phyloP scores from a whole-genome alignment of 1,140 invertebrate genomes.

The Drosophila subobscura region DNA sequence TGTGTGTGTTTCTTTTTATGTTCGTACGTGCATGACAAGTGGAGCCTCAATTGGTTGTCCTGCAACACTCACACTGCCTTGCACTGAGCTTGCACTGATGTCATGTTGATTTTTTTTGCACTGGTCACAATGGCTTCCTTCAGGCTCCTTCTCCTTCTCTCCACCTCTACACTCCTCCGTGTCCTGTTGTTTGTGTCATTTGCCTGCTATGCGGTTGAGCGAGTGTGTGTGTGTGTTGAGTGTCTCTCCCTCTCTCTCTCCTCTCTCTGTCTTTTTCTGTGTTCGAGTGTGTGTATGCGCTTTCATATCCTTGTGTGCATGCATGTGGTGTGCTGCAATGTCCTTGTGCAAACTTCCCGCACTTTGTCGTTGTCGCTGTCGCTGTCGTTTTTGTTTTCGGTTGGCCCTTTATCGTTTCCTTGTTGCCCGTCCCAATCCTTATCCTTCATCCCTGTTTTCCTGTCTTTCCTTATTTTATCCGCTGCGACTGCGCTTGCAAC shows the following conservation, averaged over 20 bases:
- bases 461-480: constrained; percentile 16
- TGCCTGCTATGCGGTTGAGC: constrained; percentile 52
- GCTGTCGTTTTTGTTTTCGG: constrained; percentile 49
- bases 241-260: constrained; percentile 2
- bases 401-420: constrained; percentile 61
- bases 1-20: constrained; percentile 66
- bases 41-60: constrained; percentile 73
- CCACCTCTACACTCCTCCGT: constrained; percentile 2
- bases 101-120: constrained; percentile 72
- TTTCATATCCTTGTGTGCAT: constrained; percentile 78
- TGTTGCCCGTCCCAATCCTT: constrained; percentile 25
- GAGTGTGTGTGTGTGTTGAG: constrained; percentile 30
- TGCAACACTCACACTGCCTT: constrained; percentile 48
- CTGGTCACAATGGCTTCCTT: constrained; percentile 44
- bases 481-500: constrained; percentile 22
- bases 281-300: constrained; percentile 34
- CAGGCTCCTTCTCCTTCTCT: constrained; percentile 13
- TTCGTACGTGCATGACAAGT: constrained; percentile 61
- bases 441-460: constrained; percentile 16
- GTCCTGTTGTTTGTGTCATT: constrained; percentile 51
- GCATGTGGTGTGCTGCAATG: constrained; percentile 80
- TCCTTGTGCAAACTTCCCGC: constrained; percentile 80
- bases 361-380: constrained; percentile 68
- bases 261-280: constrained; percentile 14
- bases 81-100: constrained; percentile 55